Conservation (phyloP, 2,888 invertebrate genomes). For the Steromphala cineraria region DNA sequence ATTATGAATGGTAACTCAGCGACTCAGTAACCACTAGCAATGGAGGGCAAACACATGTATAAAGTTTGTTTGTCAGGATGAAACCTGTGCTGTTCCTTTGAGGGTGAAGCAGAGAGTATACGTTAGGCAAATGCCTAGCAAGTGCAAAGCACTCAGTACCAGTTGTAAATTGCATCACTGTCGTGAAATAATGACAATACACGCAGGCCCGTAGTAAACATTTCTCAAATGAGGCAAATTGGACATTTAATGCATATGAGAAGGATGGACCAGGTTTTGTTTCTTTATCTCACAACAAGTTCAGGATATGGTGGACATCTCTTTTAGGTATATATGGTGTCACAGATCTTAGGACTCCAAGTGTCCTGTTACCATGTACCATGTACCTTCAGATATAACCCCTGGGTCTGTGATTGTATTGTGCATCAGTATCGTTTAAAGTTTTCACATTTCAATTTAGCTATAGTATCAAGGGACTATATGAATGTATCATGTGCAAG, state of each 20-base stretch:
- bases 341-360: background rate
- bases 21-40: too few relatives aligned
- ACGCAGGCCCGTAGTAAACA: too few relatives aligned
- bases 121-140: too few relatives aligned
- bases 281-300: background rate
- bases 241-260: background rate
- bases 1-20: too few relatives aligned
- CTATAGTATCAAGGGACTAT: background rate
- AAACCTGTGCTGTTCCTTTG: too few relatives aligned
- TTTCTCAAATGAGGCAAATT: conserved; percentile 3
- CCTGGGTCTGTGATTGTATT: background rate
- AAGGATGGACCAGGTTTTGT: background rate
- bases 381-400: background rate
- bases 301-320: background rate
- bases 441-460: background rate
- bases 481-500: background rate
- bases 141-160: too few relatives aligned
- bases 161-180: too few relatives aligned
- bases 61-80: too few relatives aligned
- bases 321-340: background rate
- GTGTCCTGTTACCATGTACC: background rate
- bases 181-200: background rate
- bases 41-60: too few relatives aligned
- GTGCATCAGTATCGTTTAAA: background rate
- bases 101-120: too few relatives aligned